phyloP scores from a whole-genome alignment of 2,113 vertebrate species.

The Chamaea fasciata region DNA sequence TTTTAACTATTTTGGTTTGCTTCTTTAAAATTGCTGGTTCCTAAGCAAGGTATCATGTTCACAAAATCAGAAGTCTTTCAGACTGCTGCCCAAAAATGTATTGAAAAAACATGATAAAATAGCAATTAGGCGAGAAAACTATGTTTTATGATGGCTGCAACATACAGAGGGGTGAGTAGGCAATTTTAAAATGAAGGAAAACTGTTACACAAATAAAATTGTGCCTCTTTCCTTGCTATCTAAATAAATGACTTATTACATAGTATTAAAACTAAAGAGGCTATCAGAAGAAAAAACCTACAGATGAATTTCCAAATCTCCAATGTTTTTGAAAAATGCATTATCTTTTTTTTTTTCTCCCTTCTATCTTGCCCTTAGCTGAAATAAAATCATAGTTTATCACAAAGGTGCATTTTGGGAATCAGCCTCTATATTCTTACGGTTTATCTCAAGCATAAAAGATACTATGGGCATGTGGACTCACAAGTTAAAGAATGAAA shows the following conservation, averaged over 20 bases:
- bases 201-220: background rate
- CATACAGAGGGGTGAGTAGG: rapidly evolving
- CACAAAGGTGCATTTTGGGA: background rate
- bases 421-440: background rate
- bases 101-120: background rate
- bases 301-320: background rate
- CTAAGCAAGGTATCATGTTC: background rate
- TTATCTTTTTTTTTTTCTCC: background rate
- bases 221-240: background rate
- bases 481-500: background rate
- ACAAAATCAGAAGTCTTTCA: background rate
- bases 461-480: background rate
- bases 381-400: background rate
- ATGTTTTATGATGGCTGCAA: background rate
- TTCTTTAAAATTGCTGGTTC: background rate
- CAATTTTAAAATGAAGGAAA: background rate
- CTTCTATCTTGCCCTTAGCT: background rate
- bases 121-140: background rate
- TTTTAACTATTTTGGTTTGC: background rate
- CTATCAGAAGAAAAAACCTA: background rate
- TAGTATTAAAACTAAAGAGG: background rate
- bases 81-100: background rate
- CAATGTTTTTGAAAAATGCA: background rate
- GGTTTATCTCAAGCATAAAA: background rate
- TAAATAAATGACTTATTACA: background rate